phyloP scores from a whole-genome alignment of 2,797 vertebrate genomes.

The Acropternis orthonyx region DNA sequence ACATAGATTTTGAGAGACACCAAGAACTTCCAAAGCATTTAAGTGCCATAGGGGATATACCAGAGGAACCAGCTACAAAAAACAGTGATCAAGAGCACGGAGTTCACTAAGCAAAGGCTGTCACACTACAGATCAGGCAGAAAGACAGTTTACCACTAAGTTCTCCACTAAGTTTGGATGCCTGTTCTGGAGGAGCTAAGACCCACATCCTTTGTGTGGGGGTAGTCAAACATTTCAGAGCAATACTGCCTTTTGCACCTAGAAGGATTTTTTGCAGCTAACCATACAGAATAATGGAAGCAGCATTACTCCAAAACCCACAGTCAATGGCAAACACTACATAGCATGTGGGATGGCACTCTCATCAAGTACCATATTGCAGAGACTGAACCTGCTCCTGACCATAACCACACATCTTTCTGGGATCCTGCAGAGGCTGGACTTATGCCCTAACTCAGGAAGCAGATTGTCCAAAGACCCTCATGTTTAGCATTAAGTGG shows the following conservation, averaged over 20 bases:
- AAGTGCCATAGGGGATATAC: neutral
- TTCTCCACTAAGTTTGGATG: neutral
- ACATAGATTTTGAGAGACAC: neutral
- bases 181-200: neutral
- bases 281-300: neutral
- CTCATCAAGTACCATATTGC: neutral
- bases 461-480: neutral
- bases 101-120: neutral
- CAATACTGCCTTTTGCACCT: neutral
- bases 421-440: neutral
- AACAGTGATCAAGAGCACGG: fast-evolving
- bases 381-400: neutral
- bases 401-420: neutral
- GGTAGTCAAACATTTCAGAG: neutral
- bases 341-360: fast-evolving
- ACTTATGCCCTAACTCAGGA: fast-evolving
- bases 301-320: neutral
- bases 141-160: neutral
- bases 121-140: neutral
- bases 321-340: neutral
- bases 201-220: neutral
- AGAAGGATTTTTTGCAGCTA: neutral
- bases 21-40: neutral
- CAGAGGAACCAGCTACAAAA: neutral
- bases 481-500: neutral